These are phyloP conservation scores for Cyprinodon variegatus DNA, from an alignment of 2,113 vertebrate species.

Conservation along the genomic window DNA sequence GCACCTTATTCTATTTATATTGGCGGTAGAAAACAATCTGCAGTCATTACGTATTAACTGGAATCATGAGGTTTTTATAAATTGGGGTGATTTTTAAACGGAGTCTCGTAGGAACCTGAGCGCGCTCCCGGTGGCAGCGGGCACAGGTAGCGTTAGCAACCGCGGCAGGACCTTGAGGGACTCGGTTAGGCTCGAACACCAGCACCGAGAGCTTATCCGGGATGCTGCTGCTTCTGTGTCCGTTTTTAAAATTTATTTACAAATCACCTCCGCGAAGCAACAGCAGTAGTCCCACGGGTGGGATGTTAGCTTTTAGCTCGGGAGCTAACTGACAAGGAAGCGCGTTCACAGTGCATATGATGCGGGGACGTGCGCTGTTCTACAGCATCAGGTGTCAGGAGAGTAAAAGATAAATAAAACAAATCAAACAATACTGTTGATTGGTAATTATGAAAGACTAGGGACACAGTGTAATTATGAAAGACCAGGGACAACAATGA, in stretches of 20 bases:
- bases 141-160: constrained; percentile 14
- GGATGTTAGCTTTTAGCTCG: constrained; percentile 36
- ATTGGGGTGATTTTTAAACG: neutral
- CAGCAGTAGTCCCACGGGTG: neutral
- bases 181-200: no score
- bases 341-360: constrained; percentile 20
- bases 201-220: rapidly evolving
- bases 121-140: constrained; percentile 12
- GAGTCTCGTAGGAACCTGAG: constrained; percentile 11
- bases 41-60: rapidly evolving
- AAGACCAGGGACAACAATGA: no score
- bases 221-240: rapidly evolving
- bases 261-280: neutral
- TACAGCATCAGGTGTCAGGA: constrained; percentile 9
- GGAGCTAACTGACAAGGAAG: constrained; percentile 21
- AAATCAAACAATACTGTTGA: neutral
- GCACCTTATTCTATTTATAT: rapidly evolving
- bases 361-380: constrained; percentile 19
- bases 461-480: no score
- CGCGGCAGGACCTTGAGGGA: neutral
- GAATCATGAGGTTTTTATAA: neutral
- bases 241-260: neutral
- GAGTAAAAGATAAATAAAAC: constrained; percentile 2
- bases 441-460: no score
- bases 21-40: rapidly evolving